These are phyloP conservation scores for Nasonovia ribisnigri DNA, from an alignment of 2,888 invertebrate species.

Conservation along the genomic window DNA sequence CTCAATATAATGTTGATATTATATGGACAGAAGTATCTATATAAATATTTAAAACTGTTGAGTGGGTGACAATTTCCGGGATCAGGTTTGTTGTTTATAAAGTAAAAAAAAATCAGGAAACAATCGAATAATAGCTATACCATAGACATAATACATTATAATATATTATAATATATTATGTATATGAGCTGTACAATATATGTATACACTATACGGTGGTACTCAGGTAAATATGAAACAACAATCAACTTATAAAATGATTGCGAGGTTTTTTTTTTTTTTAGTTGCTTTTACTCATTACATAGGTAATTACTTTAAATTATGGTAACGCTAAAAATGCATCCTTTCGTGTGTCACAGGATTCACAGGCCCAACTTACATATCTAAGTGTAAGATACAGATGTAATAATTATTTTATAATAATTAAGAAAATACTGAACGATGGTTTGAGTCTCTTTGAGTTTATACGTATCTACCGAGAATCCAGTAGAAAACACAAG, in stretches of 20 bases:
- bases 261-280: too few relatives aligned
- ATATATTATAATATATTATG: too few relatives aligned
- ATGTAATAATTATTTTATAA: background rate
- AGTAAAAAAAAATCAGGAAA: background rate
- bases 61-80: background rate
- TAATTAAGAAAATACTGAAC: background rate
- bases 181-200: too few relatives aligned
- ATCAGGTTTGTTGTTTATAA: background rate
- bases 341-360: background rate
- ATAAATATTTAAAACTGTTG: background rate
- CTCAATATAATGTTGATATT: background rate
- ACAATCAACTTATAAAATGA: background rate
- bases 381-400: background rate
- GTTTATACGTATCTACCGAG: background rate
- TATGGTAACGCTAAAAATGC: background rate
- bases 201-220: background rate
- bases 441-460: background rate
- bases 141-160: too few relatives aligned
- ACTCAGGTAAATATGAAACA: background rate
- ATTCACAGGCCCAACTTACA: background rate
- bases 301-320: too few relatives aligned
- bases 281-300: too few relatives aligned
- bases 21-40: background rate
- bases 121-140: background rate
- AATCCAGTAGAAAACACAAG: background rate